Evolutionary conservation across 2,797 vertebrate species (phyloP).

Genomic region (Enteromius argenteus): DNA sequence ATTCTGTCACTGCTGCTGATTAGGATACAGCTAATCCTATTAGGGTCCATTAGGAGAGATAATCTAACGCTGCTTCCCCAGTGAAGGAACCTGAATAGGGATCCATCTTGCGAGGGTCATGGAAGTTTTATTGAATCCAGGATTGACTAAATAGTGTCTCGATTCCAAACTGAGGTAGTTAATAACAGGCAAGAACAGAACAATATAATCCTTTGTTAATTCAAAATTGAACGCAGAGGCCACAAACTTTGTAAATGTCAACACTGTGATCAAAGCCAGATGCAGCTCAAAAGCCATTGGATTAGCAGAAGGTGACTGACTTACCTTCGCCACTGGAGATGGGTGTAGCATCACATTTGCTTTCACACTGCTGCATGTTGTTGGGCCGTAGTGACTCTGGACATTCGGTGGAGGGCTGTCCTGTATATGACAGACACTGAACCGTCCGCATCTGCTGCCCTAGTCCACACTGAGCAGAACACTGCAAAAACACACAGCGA

Average conservation of each 20-base stretch:
- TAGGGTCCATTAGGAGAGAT: conserved; percentile 74
- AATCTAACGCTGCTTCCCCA: conserved; percentile 72
- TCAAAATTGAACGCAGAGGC: conserved; percentile 31
- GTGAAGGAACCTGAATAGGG: conserved; percentile 63
- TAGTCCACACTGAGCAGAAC: conserved; percentile 96
- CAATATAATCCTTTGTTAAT: conserved; percentile 40
- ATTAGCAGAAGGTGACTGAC: conserved; percentile 58
- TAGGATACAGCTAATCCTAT: conserved; percentile 81
- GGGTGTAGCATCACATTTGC: conserved; percentile 94
- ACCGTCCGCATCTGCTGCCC: conserved; percentile 96
- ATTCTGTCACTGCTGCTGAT: conserved; percentile 75
- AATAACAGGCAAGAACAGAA: conserved; percentile 26
- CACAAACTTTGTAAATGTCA: conserved; percentile 32
- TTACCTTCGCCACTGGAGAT: conserved; percentile 93
- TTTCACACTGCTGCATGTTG: conserved; percentile 97
- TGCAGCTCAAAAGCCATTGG: conserved; percentile 3
- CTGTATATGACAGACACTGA: conserved; percentile 94
- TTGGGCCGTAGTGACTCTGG: conserved; percentile 86
- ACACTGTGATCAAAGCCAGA: conserved; percentile 31
- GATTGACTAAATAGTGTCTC: conserved; percentile 20
- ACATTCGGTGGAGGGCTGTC: conserved; percentile 92
- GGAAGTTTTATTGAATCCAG: conserved; percentile 34
- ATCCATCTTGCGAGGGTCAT: conserved; percentile 69
- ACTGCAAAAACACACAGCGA: conserved; percentile 76
- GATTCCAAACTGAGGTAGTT: conserved; percentile 23